phyloP scores from a whole-genome alignment of 2,113 vertebrate genomes.

The Nothocercus nigrocapillus region DNA sequence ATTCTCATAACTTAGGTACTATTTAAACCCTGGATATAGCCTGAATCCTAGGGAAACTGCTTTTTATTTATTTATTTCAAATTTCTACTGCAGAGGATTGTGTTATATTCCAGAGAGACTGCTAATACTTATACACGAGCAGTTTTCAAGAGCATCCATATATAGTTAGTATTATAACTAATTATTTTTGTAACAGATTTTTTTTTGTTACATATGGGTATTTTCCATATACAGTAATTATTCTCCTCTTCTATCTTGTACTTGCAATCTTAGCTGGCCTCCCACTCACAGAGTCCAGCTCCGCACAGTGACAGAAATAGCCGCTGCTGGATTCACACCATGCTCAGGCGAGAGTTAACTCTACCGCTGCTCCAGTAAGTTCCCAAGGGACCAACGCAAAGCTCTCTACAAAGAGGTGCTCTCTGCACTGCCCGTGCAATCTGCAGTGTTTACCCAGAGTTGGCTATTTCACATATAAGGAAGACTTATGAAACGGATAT shows the following conservation, averaged over 20 bases:
- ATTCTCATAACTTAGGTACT: neutral
- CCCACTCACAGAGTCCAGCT: neutral
- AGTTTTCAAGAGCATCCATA: slow-evolving; percentile 49
- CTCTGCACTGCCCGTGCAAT: neutral
- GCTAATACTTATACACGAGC: neutral
- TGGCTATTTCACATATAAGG: neutral
- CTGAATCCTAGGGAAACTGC: neutral
- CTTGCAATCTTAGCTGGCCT: neutral
- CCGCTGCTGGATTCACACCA: neutral
- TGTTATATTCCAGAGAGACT: neutral
- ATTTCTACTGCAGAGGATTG: neutral
- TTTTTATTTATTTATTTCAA: neutral
- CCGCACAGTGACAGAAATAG: neutral
- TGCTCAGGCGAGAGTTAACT: neutral
- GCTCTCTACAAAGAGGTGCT: neutral
- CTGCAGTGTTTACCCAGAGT: neutral
- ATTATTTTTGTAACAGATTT: slow-evolving; percentile 33
- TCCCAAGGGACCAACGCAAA: neutral
- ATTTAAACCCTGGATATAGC: too few species aligned
- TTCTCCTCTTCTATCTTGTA: neutral
- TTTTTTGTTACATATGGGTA: neutral
- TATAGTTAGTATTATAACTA: slow-evolving; percentile 53
- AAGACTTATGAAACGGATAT: neutral
- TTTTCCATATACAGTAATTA: slow-evolving; percentile 16
- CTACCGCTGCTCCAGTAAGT: neutral